Percentiles rank a stretch among this genome's conserved stretches.
These are phyloP conservation scores for Lagopus muta DNA, from an alignment of 2,113 vertebrate genomes.

Conservation along the genomic window DNA sequence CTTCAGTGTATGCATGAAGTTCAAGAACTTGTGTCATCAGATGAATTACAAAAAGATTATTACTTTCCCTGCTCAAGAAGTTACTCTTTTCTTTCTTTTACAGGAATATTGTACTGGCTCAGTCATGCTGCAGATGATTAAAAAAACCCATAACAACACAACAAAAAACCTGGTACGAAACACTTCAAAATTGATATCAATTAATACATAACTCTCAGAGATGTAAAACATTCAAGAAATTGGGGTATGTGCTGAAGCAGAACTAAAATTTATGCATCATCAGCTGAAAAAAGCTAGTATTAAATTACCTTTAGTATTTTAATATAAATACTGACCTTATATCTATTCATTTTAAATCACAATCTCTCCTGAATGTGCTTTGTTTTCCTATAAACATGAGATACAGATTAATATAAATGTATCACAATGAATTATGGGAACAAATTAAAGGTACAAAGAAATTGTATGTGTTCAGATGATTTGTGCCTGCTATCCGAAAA, in stretches of 20 bases:
- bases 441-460: neutral
- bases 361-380: neutral
- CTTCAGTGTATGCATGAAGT: neutral
- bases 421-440: neutral
- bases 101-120: neutral
- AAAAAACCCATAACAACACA: neutral
- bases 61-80: neutral
- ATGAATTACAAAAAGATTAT: neutral
- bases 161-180: neutral
- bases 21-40: neutral
- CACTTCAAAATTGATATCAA: neutral
- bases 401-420: neutral
- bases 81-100: neutral
- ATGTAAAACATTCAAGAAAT: neutral
- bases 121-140: neutral
- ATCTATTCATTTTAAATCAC: neutral
- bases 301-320: neutral
- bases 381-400: neutral
- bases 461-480: fast-evolving
- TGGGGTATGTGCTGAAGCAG: neutral
- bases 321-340: neutral
- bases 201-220: neutral
- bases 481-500: neutral
- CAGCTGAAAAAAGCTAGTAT: neutral
- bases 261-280: neutral